Base-by-base conservation (phyloP, 2,888 invertebrate genomes). In the Stomorhina lunata region DNA sequence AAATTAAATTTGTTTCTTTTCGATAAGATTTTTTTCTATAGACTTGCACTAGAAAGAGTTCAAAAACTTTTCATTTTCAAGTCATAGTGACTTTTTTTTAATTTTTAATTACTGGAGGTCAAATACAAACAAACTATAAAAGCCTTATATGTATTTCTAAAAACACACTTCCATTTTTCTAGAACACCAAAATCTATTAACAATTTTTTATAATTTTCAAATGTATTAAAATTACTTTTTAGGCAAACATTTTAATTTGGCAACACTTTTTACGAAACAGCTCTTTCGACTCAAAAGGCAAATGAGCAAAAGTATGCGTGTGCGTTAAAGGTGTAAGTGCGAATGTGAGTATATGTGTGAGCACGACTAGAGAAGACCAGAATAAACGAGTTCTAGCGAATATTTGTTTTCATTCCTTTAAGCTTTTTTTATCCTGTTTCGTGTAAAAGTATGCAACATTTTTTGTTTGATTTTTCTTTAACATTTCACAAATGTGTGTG, bases 381-480 rank as follows among this genome's bases (percentile, higher is more conserved):
- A 50, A n/a, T n/a, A n/a, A n/a, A 68, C 22, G 48, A 34, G 34
- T 53, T 20, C 40, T 17, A 73, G 15, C 63, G 45, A 71, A 15
- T 34, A 34, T 63, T 78, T 53, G 29, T 48, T 61, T 77, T 68
- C 22, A 37, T 72, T 65, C 55, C 48, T 79, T n/a, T n/a, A n/a
- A n/a, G 65, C 7, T 48, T 20, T 59, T 32, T 45, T 32, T 66
- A 66, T 66, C 65, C 72, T 50, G 66, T 53, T 72, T 79, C 66
- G 50, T 79, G 66, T 61, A 17, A 22, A 66, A 66, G 72, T 73
- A 66, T 79, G 72, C 55, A 79, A 66, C 57, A 66, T 40, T 63
- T 65, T 9, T 34, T 68, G 37, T 25, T 34, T 45, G 4, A 7
- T 7, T 27, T n/a, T 27, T 4, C 22, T 20, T 43, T 29, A 20